Percentiles rank a stretch among this genome's conserved stretches.
Evolutionary conservation across 1,140 invertebrate species (phyloP).

Genomic region (Periplaneta americana): DNA sequence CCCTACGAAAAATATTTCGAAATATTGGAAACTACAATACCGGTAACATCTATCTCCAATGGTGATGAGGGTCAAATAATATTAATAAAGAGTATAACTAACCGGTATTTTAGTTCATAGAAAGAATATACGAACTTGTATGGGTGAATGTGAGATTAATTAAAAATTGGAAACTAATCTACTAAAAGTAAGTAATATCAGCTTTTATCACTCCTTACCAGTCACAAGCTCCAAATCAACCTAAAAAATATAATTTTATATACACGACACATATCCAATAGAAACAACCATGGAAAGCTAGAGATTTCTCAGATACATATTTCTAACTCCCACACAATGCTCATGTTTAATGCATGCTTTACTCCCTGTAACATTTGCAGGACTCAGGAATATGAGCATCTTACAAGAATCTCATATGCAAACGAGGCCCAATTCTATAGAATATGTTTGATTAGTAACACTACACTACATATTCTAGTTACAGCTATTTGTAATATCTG

Average conservation of each 20-base stretch:
- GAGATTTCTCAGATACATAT: neutral
- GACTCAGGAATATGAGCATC: neutral
- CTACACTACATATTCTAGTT: neutral
- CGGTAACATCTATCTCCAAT: no score
- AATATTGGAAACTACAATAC: no score
- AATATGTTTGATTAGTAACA: neutral
- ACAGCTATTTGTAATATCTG: neutral
- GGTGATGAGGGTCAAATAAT: no score
- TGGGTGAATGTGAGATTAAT: neutral
- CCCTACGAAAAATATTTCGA: no score
- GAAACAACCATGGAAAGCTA: neutral
- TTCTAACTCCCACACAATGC: neutral
- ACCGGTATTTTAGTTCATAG: no score
- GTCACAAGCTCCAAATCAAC: neutral
- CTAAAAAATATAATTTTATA: neutral
- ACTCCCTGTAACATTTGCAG: neutral
- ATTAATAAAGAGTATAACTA: no score
- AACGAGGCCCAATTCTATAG: neutral
- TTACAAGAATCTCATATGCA: neutral
- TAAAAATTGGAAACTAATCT: neutral
- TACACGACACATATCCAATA: neutral
- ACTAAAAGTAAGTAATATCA: neutral
- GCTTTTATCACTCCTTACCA: neutral
- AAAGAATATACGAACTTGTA: no score
- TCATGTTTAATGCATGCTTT: neutral